phyloP scores from a whole-genome alignment of 2,113 vertebrate genomes.

The Albula goreensis region DNA sequence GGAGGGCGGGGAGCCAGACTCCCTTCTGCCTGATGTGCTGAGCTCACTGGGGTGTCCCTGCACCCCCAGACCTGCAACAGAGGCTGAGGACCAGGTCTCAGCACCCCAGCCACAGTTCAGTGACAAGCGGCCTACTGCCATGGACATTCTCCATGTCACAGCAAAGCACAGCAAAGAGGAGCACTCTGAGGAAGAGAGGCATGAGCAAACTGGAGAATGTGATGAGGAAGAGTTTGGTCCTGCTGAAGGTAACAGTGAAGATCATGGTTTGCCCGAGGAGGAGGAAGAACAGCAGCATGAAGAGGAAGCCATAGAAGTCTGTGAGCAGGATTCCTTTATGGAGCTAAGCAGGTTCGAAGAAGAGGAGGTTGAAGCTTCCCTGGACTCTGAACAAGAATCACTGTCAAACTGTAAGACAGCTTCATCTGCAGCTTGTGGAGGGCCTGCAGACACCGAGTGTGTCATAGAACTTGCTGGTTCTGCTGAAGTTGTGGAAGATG shows the following conservation, averaged over 20 bases:
- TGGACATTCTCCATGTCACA: neutral
- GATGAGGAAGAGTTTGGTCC: neutral
- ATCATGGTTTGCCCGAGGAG: neutral
- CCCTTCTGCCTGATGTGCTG: constrained; percentile 68
- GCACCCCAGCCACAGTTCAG: constrained; percentile 27
- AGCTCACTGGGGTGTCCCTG: constrained; percentile 66
- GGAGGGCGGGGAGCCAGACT: constrained; percentile 49
- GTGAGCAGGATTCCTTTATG: neutral
- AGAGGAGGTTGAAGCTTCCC: neutral
- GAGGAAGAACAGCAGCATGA: constrained; percentile 4
- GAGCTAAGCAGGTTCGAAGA: neutral
- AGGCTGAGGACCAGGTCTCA: constrained; percentile 37
- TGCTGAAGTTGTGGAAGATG: neutral
- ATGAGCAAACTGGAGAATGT: constrained; percentile 33
- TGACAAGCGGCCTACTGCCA: neutral
- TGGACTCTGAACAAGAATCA: constrained; percentile 2
- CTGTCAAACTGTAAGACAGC: neutral
- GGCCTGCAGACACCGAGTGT: neutral
- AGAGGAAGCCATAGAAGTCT: neutral
- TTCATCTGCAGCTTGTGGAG: neutral
- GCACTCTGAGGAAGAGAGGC: neutral
- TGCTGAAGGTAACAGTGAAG: neutral
- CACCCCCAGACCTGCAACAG: constrained; percentile 35
- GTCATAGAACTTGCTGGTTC: neutral
- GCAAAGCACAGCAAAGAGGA: neutral